A percentile compares a stretch with the other conserved stretches of the same genome.
These are phyloP conservation scores for Wiebesia pumilae DNA, from an alignment of 1,140 invertebrate species.

Conservation along the genomic window DNA sequence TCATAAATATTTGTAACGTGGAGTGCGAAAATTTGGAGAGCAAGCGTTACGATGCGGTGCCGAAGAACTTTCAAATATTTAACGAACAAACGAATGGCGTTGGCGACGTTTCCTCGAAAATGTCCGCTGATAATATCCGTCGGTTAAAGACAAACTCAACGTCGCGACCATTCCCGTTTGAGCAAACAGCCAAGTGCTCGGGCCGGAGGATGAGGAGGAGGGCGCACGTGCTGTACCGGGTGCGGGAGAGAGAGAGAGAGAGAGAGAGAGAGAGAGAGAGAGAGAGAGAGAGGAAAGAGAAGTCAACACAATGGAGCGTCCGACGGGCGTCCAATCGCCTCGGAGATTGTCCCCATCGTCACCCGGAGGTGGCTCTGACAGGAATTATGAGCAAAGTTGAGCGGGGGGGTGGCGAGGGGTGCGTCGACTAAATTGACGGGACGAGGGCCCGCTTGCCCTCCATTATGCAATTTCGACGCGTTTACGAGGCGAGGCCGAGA, in stretches of 20 bases:
- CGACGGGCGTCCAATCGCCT: constrained; percentile 58
- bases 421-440: constrained; percentile 45
- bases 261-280: not conserved
- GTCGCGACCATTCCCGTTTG: too few relatives aligned
- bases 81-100: too few relatives aligned
- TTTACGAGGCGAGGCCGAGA: not conserved
- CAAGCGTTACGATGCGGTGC: too few relatives aligned
- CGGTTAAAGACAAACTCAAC: too few relatives aligned
- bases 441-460: not conserved
- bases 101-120: too few relatives aligned
- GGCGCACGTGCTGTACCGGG: not conserved
- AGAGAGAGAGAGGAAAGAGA: not conserved
- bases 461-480: constrained; percentile 50
- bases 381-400: constrained; percentile 70
- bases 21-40: too few relatives aligned
- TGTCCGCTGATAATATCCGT: too few relatives aligned
- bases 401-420: not conserved
- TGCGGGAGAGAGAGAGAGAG: not conserved
- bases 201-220: too few relatives aligned
- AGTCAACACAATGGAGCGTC: constrained; percentile 62
- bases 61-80: too few relatives aligned
- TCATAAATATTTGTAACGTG: not conserved
- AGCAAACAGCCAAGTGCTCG: not conserved
- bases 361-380: constrained; percentile 75
- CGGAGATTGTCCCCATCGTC: constrained; percentile 57